Evolutionary conservation across 2,888 invertebrate genomes (phyloP).

Genomic region (Palloptera scutellata): DNA sequence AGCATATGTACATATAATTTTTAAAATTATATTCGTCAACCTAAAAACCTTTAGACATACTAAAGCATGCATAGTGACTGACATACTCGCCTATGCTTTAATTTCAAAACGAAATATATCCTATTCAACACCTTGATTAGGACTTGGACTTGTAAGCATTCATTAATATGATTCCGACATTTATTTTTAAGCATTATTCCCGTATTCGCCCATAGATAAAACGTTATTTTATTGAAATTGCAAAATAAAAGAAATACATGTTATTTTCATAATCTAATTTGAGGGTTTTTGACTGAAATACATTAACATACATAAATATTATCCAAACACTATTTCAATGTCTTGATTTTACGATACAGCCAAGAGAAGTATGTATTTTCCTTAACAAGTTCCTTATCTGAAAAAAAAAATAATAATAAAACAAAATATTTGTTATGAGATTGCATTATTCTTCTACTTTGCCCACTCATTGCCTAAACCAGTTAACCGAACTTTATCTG

Average conservation of each 20-base stretch:
- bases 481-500: too few species aligned
- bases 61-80: neutral
- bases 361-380: conserved; percentile 57
- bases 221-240: too few species aligned
- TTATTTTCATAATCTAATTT: too few species aligned
- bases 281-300: too few species aligned
- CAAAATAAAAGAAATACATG: too few species aligned
- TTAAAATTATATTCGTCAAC: neutral
- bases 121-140: neutral
- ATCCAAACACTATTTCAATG: conserved; percentile 35
- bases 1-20: neutral
- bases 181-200: too few species aligned
- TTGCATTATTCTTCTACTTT: too few species aligned
- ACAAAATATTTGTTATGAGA: conserved; percentile 15
- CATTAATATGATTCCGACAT: neutral
- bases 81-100: too few species aligned
- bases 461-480: too few species aligned
- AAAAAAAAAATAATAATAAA: conserved; percentile 19
- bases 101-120: neutral
- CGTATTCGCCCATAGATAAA: too few species aligned
- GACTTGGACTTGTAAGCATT: conserved; percentile 2
- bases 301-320: too few species aligned
- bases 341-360: conserved; percentile 57
- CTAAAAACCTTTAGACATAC: neutral
- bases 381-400: conserved; percentile 53